A percentile compares a stretch with the other conserved stretches of the same genome.
phyloP scores from a whole-genome alignment of 2,888 invertebrate species.

The Hirudinaria manillensis region DNA sequence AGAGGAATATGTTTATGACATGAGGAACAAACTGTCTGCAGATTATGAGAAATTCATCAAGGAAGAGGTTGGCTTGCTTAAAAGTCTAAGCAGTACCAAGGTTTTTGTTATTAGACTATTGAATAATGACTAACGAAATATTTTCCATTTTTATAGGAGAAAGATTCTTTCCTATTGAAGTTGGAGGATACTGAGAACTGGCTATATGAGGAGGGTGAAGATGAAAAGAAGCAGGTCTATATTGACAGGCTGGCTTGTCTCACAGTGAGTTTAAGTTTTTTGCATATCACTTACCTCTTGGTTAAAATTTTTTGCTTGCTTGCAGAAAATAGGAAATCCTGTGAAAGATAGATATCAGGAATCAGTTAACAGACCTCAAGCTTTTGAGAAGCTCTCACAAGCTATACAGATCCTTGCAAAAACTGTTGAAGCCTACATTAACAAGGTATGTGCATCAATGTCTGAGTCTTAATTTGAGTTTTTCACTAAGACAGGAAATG shows the following conservation, averaged over 20 bases:
- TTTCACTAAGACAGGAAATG: neutral
- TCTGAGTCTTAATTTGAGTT: neutral
- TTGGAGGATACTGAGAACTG: slow-evolving; percentile 86
- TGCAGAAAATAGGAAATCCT: slow-evolving; percentile 74
- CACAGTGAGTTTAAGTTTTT: slow-evolving; percentile 49
- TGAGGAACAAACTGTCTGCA: slow-evolving; percentile 77
- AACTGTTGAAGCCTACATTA: slow-evolving; percentile 59
- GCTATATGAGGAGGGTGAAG: slow-evolving; percentile 94
- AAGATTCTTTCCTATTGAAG: slow-evolving; percentile 54
- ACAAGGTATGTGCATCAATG: slow-evolving; percentile 41
- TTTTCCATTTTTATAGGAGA: slow-evolving; percentile 26
- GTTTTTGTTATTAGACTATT: neutral
- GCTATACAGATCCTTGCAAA: slow-evolving; percentile 75
- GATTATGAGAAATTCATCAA: slow-evolving; percentile 70
- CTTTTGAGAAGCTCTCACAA: slow-evolving; percentile 73
- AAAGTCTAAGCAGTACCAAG: neutral
- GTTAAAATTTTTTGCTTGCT: slow-evolving; percentile 40
- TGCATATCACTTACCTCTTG: neutral
- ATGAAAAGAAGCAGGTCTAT: slow-evolving; percentile 73
- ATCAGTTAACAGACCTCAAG: slow-evolving; percentile 70
- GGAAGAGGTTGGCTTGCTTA: slow-evolving; percentile 61
- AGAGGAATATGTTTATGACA: slow-evolving; percentile 95
- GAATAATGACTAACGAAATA: neutral
- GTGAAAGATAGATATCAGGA: slow-evolving; percentile 77
- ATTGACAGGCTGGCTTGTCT: slow-evolving; percentile 58